These are phyloP conservation scores for Hormaphis cornu DNA, from an alignment of 1,140 invertebrate genomes.

Conservation along the genomic window DNA sequence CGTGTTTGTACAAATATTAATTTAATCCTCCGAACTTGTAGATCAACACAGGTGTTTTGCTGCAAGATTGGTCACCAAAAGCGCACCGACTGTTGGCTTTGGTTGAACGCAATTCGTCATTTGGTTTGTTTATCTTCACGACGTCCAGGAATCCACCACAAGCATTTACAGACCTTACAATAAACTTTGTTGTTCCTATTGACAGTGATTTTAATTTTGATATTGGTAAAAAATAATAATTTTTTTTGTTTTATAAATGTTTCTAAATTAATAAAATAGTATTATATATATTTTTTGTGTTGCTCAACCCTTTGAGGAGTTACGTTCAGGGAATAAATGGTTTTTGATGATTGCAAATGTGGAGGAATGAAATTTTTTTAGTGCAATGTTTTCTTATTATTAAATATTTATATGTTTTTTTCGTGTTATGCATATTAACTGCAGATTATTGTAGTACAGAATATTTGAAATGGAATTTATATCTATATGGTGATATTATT, in stretches of 20 bases:
- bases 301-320: too few relatives aligned
- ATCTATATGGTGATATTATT: too few relatives aligned
- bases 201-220: slow-evolving; percentile 65
- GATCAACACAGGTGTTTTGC: slow-evolving; percentile 47
- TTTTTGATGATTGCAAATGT: too few relatives aligned
- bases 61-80: slow-evolving; percentile 48
- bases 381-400: too few relatives aligned
- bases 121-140: slow-evolving; percentile 55
- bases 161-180: slow-evolving; percentile 57
- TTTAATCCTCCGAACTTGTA: slow-evolving; percentile 36
- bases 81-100: slow-evolving; percentile 52
- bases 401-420: too few relatives aligned
- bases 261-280: too few relatives aligned
- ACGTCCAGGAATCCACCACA: slow-evolving; percentile 51
- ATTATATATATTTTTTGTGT: too few relatives aligned
- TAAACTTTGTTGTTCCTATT: slow-evolving; percentile 64
- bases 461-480: too few relatives aligned
- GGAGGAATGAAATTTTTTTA: too few relatives aligned
- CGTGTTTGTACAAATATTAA: background rate
- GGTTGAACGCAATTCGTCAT: slow-evolving; percentile 53
- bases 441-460: too few relatives aligned
- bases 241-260: background rate
- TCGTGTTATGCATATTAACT: too few relatives aligned
- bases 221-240: slow-evolving; percentile 48
- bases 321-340: too few relatives aligned